Evolutionary conservation across 2,797 vertebrate species (phyloP).

Genomic region (Synaphobranchus kaupii): DNA sequence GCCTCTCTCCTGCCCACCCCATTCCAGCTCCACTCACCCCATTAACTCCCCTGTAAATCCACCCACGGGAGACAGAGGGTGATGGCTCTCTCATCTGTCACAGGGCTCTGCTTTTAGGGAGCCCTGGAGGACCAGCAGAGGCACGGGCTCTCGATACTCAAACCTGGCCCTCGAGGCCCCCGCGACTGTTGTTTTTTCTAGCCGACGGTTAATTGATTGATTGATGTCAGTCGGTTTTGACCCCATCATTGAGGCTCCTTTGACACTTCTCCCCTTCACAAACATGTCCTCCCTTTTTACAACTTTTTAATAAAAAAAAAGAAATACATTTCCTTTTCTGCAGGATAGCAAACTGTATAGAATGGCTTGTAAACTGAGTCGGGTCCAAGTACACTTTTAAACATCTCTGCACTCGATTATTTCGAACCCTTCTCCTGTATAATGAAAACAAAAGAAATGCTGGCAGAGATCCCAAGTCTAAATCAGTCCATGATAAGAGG

Average conservation of each 20-base stretch:
- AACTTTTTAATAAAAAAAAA: no score
- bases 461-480: no score
- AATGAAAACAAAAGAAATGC: no score
- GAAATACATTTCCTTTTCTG: no score
- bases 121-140: background rate
- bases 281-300: background rate
- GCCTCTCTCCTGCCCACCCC: background rate
- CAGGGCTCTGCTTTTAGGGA: background rate
- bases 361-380: no score
- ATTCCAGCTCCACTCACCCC: background rate
- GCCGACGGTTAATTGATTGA: background rate
- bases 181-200: background rate
- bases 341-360: no score
- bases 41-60: background rate
- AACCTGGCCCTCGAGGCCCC: no score
- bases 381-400: no score
- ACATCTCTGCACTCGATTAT: no score
- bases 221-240: background rate
- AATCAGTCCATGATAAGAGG: no score
- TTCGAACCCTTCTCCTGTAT: no score
- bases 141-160: background rate
- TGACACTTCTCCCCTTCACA: background rate
- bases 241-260: background rate
- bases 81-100: background rate
- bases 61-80: background rate